Base-by-base conservation (phyloP, 2,888 invertebrate genomes). In the Orgyia antiqua region DNA sequence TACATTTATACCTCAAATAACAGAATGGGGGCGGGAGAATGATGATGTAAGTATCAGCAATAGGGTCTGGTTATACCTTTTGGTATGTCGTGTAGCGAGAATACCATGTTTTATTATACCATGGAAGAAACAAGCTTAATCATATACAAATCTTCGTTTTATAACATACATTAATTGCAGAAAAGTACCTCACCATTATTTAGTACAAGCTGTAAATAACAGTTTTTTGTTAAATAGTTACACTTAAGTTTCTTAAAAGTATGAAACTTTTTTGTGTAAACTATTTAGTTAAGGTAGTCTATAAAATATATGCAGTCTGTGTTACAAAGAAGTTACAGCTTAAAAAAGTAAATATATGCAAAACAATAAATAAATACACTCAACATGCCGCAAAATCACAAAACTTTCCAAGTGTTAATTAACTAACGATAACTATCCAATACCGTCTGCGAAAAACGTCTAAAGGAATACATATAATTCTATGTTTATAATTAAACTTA, bases 311-410 rank as follows among this genome's bases (percentile, higher is more conserved):
- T n/a, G n/a, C n/a, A n/a, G n/a, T n/a, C n/a, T n/a, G n/a, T n/a
- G n/a, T n/a, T n/a, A n/a, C n/a, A n/a, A n/a, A n/a, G n/a, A n/a
- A n/a, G n/a, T n/a, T 32, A 27, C 23, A 37, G 27, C 19, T 27
- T 44, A 46, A 44, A 43, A 54, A 45, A 46, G 38, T 32, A 55
- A 37, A 50, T 39, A 36, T 23, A 55, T 53, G 61, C 62, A 65
- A 68, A 57, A 49, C 56, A 70, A 68, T 32, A 4, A 24, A 21
- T 56, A 47, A 64, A 57, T 48, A 65, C 58, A 66, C 62, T 70
- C 58, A 46, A 55, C 77, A 77, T 77, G 77, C 77, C 66, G 49
- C 55, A 44, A 15, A 35, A 52, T 51, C 57, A 64, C 55, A 63
- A 53, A 56, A 67, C 52, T 56, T 45, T 39, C 58, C 45, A 57